Evolutionary conservation across 1,140 invertebrate genomes (phyloP), one percentile per base, ranked within the genome.

Genomic region (Liolophura sinensis): DNA sequence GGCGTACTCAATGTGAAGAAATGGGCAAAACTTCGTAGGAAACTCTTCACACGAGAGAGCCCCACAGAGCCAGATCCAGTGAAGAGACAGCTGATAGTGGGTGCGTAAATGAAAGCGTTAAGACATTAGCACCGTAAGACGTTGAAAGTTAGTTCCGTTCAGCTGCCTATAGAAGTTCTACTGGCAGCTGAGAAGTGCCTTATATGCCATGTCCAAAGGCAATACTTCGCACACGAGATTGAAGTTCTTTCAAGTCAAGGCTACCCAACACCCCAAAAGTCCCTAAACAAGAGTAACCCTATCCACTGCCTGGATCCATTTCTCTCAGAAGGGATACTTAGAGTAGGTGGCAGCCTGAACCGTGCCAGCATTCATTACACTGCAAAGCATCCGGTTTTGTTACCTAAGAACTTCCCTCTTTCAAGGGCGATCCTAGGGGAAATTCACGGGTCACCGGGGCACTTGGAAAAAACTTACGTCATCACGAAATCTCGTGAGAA

Each of bases 301-400:
- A 62, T 69, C 27, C 67, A 67, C n/a, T 11, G 58, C 46, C 31
- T 72, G 20, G 48, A 68, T 49, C 16, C 16, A 48, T n/a, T n/a
- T n/a, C n/a, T n/a, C n/a, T n/a, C n/a, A n/a, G 47, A 64, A 46
- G 67, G 59, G 14, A 14, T 72, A 9, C 15, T 73, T 6, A 56
- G 63, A 47, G 69, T 71, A 46, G 64, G 65, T 40, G 72, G 69
- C 15, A 18, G 72, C 47, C 54, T 64, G 25, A 15, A 40, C 3
- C 46, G 27, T 51, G 20, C 56, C 25, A 22, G 24, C 22, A 65
- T 67, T 31, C 52, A 54, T 18, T 31, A 47, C 22, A 47, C 65
- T 15, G 51, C 16, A 15, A 70, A 70, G 48, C 58, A 70, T 63
- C 71, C 68, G 20, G 49, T 65, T 31, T 61, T 72, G 51, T 49